phyloP scores from a whole-genome alignment of 2,113 vertebrate genomes.

The Ceyx melanurus region DNA sequence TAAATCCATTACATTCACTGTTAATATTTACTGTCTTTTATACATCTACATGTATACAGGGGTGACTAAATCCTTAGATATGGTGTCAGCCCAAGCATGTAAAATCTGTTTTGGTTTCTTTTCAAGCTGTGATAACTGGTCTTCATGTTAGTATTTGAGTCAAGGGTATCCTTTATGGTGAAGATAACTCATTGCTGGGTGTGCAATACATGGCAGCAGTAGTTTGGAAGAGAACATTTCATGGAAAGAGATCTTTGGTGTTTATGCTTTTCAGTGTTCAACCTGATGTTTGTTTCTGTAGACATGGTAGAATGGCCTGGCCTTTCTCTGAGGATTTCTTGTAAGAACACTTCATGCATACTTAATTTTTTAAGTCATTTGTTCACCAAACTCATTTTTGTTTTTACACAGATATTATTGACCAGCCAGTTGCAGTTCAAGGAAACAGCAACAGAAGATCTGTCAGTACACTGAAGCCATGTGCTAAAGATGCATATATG shows the following conservation, averaged over 20 bases:
- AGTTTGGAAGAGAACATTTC: background rate
- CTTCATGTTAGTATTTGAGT: background rate
- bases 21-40: background rate
- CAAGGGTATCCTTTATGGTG: background rate
- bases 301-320: background rate
- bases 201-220: background rate
- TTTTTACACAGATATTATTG: constrained; percentile 77
- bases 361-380: background rate
- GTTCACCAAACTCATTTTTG: background rate
- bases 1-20: background rate
- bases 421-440: constrained; percentile 84
- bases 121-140: background rate
- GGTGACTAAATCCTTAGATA: background rate
- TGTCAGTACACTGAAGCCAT: constrained; percentile 92
- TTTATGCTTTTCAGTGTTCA: background rate
- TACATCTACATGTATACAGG: background rate
- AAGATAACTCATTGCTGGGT: background rate
- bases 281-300: background rate
- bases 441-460: constrained; percentile 95
- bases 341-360: accelerated
- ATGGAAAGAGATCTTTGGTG: background rate
- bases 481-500: constrained; percentile 99
- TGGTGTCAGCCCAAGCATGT: background rate
- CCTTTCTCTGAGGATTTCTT: background rate
- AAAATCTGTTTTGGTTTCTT: background rate